Conservation (phyloP, 2,888 invertebrate species). For the Busseola fusca region DNA sequence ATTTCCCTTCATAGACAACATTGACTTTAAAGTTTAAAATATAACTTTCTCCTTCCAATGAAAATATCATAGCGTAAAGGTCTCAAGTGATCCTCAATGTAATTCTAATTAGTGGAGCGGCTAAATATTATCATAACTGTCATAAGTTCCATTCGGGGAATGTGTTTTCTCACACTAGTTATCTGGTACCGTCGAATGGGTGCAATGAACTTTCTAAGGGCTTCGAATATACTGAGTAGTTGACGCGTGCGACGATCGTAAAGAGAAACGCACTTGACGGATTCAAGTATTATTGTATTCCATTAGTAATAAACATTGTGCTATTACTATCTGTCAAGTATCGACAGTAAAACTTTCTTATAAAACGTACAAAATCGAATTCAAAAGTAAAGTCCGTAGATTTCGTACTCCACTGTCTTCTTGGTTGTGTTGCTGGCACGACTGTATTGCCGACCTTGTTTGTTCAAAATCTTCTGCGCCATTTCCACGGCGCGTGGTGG, state of each 20-base stretch:
- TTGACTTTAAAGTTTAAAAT: slow-evolving; percentile 30
- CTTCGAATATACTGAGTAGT: slow-evolving; percentile 68
- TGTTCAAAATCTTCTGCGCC: neutral
- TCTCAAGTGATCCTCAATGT: slow-evolving; percentile 45
- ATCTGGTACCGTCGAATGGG: slow-evolving; percentile 70
- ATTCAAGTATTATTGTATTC: slow-evolving; percentile 47
- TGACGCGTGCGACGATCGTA: slow-evolving; percentile 64
- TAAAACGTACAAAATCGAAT: slow-evolving; percentile 4
- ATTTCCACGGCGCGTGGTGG: no score
- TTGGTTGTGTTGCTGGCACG: neutral
- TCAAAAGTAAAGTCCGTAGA: neutral
- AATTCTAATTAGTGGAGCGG: slow-evolving; percentile 63
- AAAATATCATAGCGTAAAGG: slow-evolving; percentile 41
- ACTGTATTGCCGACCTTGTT: neutral
- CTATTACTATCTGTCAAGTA: slow-evolving; percentile 16
- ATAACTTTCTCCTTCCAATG: slow-evolving; percentile 43
- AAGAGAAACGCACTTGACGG: slow-evolving; percentile 58
- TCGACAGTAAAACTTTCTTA: slow-evolving; percentile 24
- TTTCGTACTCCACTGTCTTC: neutral
- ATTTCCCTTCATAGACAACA: slow-evolving; percentile 35
- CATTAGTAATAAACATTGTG: slow-evolving; percentile 37
- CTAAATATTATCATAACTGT: slow-evolving; percentile 76
- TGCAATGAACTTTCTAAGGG: slow-evolving; percentile 74
- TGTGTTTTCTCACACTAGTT: slow-evolving; percentile 77
- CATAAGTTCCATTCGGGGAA: slow-evolving; percentile 68